Percentiles rank a stretch among this genome's conserved stretches.
Conservation (phyloP, 1,140 invertebrate species). For the Sarcophaga peregrina region DNA sequence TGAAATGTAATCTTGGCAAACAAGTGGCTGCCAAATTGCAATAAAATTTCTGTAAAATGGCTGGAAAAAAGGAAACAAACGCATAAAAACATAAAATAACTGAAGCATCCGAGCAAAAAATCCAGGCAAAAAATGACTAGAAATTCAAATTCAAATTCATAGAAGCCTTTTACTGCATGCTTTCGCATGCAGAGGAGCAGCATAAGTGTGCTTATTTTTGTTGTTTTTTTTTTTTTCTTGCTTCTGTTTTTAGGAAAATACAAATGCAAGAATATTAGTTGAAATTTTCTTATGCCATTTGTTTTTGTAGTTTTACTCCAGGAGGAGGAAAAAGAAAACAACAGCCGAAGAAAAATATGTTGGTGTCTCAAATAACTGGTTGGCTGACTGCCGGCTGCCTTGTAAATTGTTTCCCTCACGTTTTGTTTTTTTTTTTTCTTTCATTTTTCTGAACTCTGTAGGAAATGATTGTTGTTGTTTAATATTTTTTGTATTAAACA, state of each 20-base stretch:
- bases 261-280: not conserved
- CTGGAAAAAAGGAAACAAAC: not conserved
- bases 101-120: constrained; percentile 12
- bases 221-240: not conserved
- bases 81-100: constrained; percentile 1
- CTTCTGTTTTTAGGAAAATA: too few relatives aligned
- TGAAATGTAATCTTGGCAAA: constrained; percentile 39
- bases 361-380: not conserved
- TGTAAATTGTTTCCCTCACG: not conserved
- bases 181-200: not conserved
- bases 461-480: not conserved
- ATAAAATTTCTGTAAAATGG: not conserved
- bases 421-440: too few relatives aligned
- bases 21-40: constrained; percentile 31
- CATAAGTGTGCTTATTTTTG: not conserved
- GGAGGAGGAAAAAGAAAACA: too few relatives aligned
- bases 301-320: not conserved
- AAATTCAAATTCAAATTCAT: not conserved
- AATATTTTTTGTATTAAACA: too few relatives aligned
- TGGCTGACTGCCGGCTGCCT: constrained; percentile 11
- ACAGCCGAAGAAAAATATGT: not conserved
- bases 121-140: not conserved
- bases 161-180: not conserved
- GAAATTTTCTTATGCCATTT: not conserved
- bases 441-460: not conserved